Evolutionary conservation across 2,113 vertebrate genomes (phyloP).

Genomic region (Chlorodrepanis virens): DNA sequence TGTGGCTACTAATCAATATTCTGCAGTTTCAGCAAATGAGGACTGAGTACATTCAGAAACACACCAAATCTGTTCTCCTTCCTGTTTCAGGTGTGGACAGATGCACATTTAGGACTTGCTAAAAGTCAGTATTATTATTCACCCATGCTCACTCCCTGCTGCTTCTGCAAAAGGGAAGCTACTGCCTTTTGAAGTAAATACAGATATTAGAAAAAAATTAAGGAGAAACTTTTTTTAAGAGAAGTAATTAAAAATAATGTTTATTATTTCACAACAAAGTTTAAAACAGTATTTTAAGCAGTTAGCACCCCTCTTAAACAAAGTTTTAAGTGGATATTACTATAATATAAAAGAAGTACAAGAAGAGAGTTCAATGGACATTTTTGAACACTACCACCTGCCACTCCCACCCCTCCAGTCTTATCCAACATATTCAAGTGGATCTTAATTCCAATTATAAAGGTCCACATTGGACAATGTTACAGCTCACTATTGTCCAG

Average conservation of each 20-base stretch:
- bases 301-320: neutral
- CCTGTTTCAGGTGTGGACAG: neutral
- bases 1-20: neutral
- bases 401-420: neutral
- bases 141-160: neutral
- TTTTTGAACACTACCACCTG: neutral
- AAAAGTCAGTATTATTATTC: rapidly evolving
- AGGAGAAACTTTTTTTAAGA: neutral
- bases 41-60: neutral
- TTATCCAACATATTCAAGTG: neutral
- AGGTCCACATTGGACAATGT: neutral
- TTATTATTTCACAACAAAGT: neutral
- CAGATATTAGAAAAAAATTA: neutral
- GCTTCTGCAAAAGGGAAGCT: neutral
- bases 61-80: neutral
- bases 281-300: neutral
- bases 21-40: neutral
- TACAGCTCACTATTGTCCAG: neutral
- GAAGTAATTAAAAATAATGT: neutral
- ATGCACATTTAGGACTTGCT: neutral
- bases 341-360: neutral
- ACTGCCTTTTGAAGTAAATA: neutral
- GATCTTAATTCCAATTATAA: neutral
- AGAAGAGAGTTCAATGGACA: neutral
- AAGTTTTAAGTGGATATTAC: neutral